Evolutionary conservation across 1,140 invertebrate species (phyloP).

Genomic region (Drosophila bocqueti): DNA sequence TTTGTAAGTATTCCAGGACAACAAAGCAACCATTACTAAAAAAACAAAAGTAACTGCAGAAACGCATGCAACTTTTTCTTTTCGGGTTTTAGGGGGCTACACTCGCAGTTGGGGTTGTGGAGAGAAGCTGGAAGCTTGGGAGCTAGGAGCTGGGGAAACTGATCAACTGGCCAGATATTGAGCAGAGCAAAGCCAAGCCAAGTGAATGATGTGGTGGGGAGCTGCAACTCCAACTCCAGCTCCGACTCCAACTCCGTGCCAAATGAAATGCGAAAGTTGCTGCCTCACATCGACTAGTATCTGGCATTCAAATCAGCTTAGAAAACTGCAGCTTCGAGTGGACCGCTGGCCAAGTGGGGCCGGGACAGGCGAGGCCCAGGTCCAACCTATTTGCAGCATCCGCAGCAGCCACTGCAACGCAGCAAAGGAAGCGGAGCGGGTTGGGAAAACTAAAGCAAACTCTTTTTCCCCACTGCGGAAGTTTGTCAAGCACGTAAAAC

Average conservation of each 20-base stretch:
- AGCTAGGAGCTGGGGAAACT: slow-evolving; percentile 34
- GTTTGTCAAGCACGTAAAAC: slow-evolving; percentile 77
- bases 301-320: slow-evolving; percentile 81
- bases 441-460: slow-evolving; percentile 45
- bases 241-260: slow-evolving; percentile 16
- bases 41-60: slow-evolving; percentile 15
- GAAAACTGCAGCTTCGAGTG: slow-evolving; percentile 62
- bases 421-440: slow-evolving; percentile 47
- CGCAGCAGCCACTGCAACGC: slow-evolving; percentile 41
- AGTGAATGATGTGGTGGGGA: slow-evolving; percentile 65
- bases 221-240: not conserved
- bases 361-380: slow-evolving; percentile 34
- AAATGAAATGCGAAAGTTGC: slow-evolving; percentile 81
- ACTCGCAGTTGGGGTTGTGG: slow-evolving; percentile 1
- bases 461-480: slow-evolving; percentile 56
- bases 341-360: slow-evolving; percentile 33
- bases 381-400: slow-evolving; percentile 71
- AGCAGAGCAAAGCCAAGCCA: slow-evolving; percentile 24
- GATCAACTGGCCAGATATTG: slow-evolving; percentile 75
- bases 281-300: slow-evolving; percentile 53
- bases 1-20: slow-evolving; percentile 2
- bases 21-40: slow-evolving; percentile 27
- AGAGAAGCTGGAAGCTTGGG: slow-evolving; percentile 11
- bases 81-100: slow-evolving; percentile 31
- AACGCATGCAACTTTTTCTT: slow-evolving; percentile 78